Base-by-base conservation (phyloP, 1,140 invertebrate genomes). In the Micrasema longulum region DNA sequence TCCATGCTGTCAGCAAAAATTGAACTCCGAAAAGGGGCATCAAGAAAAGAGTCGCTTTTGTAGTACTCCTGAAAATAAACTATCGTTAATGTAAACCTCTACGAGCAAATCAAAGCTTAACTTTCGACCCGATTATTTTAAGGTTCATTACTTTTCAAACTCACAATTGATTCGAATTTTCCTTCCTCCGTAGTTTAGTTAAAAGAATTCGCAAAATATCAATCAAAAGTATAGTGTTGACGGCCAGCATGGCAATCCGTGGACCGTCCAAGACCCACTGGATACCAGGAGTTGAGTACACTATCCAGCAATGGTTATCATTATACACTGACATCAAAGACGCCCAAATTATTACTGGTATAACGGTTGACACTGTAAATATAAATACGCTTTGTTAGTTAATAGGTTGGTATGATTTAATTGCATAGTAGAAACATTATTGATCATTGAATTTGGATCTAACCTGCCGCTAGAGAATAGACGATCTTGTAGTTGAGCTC, bases 251-350 rank as follows among this genome's bases (percentile, higher is more conserved):
- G 12, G 80, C 67, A 2, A 88, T 77, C 43, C 87, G 79, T 16
- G 87, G 87, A 5, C 78, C 83, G 76, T 89, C 88, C 4, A 86
- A 76, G 2, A 85, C 82, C 87, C 88, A 89, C 73, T 88, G 85
- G 0, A 84, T 72, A 31, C 85, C 77, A 3, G 77, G 75, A 2
- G 83, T 76, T 0, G 78, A 81, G 72, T 88, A 87, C 2, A 86
- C 83, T 41, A 87, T 74, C 88, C 88, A 89, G 76, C 88, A 89
- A 12, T 85, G 82, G 31, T 81, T 79, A 73, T 85, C 77, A 70
- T 86, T 80, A 36, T 78, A 53, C 0, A 80, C 22, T 0, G 75
- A 79, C 82, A 87, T 85, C 5, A 85, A 77, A 11, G 77, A 72
- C 1, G 84, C 80, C 88, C 88, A 89, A 2, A 80, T 79, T 3